Conservation (phyloP, 2,113 vertebrate species). For the Dendropsophus ebraccatus region DNA sequence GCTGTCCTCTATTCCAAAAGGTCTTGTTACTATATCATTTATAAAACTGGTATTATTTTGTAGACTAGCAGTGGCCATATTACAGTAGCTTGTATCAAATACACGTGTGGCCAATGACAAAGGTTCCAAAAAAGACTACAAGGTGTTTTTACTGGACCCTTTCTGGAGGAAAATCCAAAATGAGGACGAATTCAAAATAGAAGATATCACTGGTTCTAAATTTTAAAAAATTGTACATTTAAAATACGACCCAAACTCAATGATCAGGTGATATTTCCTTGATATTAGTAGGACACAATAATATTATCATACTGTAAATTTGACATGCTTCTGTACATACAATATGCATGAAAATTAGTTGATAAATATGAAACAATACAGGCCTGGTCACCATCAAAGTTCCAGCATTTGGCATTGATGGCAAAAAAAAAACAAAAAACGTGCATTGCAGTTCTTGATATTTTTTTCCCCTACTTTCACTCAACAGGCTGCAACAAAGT, state of each 20-base stretch:
- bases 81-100: neutral
- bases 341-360: neutral
- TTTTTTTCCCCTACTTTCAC: neutral
- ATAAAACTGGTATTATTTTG: neutral
- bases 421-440: neutral
- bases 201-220: neutral
- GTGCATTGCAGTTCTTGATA: neutral
- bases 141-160: neutral
- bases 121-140: neutral
- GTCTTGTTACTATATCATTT: slow-evolving; percentile 67
- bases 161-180: neutral
- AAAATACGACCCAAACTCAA: too few relatives aligned
- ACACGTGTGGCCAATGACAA: neutral
- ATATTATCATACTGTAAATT: too few relatives aligned
- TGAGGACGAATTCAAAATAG: neutral
- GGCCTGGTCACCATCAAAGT: neutral
- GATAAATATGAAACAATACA: too few relatives aligned
- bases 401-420: neutral
- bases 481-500: too few relatives aligned
- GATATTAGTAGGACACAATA: too few relatives aligned
- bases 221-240: too few relatives aligned
- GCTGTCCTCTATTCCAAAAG: slow-evolving; percentile 73
- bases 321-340: neutral
- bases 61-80: neutral
- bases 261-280: neutral